phyloP scores from a whole-genome alignment of 2,113 vertebrate genomes.

The Hyperopisus bebe region DNA sequence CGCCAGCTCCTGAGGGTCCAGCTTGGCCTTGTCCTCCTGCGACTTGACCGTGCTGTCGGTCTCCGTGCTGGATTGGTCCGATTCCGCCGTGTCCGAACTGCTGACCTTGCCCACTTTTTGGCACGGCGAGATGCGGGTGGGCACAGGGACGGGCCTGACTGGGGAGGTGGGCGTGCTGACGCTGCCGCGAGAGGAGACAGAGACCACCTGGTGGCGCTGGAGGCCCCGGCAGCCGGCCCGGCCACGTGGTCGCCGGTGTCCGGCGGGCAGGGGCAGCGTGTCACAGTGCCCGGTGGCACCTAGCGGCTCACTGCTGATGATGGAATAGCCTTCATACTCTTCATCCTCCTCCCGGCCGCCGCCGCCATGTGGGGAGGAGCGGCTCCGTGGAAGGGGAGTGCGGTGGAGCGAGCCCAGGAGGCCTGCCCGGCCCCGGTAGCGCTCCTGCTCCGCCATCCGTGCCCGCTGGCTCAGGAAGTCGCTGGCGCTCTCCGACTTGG shows the following conservation, averaged over 20 bases:
- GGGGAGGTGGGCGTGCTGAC: slow-evolving; percentile 87
- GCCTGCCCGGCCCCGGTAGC: slow-evolving; percentile 59
- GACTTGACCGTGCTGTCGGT: slow-evolving; percentile 92
- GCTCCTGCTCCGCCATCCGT: slow-evolving; percentile 59
- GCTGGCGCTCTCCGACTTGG: slow-evolving; percentile 70
- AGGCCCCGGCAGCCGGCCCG: slow-evolving; percentile 37
- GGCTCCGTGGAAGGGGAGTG: slow-evolving; percentile 59
- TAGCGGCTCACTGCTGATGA: slow-evolving; percentile 86
- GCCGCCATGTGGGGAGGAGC: slow-evolving; percentile 66
- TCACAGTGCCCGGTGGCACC: slow-evolving; percentile 63
- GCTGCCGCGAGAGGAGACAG: slow-evolving; percentile 71
- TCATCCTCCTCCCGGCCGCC: slow-evolving; percentile 73
- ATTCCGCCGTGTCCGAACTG: slow-evolving; percentile 82
- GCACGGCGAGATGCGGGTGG: slow-evolving; percentile 86
- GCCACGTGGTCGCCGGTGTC: slow-evolving; percentile 58
- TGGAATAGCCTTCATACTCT: slow-evolving; percentile 89
- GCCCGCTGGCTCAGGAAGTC: slow-evolving; percentile 66
- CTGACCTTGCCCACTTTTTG: slow-evolving; percentile 82
- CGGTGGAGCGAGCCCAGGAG: slow-evolving; percentile 53
- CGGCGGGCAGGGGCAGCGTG: slow-evolving; percentile 64
- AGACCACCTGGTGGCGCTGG: slow-evolving; percentile 55
- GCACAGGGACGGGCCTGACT: slow-evolving; percentile 75
- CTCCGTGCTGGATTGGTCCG: slow-evolving; percentile 91
- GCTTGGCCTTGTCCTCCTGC: slow-evolving; percentile 74
- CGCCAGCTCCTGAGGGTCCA: slow-evolving; percentile 85